A percentile compares a stretch with the other conserved stretches of the same genome.
phyloP scores from a whole-genome alignment of 2,888 invertebrate species.

The Euplexia lucipara region DNA sequence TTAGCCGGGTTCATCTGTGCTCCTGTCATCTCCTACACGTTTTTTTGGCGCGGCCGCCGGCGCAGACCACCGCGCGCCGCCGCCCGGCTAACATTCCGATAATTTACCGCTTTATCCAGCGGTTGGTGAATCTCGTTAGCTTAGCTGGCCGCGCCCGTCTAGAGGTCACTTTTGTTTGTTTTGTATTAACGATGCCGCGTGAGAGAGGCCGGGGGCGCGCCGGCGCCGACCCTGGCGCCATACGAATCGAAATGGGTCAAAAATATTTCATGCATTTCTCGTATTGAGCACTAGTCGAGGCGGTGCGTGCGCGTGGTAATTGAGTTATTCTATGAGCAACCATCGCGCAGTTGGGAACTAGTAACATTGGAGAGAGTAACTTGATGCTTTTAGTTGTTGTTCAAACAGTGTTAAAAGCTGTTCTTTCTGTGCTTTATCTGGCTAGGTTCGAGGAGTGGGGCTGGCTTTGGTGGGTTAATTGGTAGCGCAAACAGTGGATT shows the following conservation, averaged over 20 bases:
- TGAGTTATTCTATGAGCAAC: slow-evolving; percentile 81
- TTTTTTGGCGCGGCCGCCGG: slow-evolving; percentile 81
- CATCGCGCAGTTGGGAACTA: slow-evolving; percentile 49
- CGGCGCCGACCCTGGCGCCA: slow-evolving; percentile 88
- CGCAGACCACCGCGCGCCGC: slow-evolving; percentile 84
- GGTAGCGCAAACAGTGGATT: slow-evolving; percentile 82
- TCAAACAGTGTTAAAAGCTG: slow-evolving; percentile 78
- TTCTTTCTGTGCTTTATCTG: slow-evolving; percentile 75
- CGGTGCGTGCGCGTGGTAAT: slow-evolving; percentile 78
- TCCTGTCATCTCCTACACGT: slow-evolving; percentile 89
- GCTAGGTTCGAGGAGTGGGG: slow-evolving; percentile 71
- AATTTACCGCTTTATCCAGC: slow-evolving; percentile 90
- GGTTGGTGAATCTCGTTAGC: slow-evolving; percentile 90
- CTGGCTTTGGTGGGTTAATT: slow-evolving; percentile 75
- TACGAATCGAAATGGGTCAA: slow-evolving; percentile 84
- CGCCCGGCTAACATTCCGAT: slow-evolving; percentile 85
- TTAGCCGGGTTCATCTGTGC: slow-evolving; percentile 85
- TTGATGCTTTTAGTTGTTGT: slow-evolving; percentile 81
- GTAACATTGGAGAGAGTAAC: slow-evolving; percentile 77
- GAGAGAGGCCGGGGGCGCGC: slow-evolving; percentile 88
- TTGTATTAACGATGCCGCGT: slow-evolving; percentile 89
- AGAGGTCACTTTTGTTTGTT: slow-evolving; percentile 90
- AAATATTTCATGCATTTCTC: slow-evolving; percentile 89
- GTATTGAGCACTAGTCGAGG: slow-evolving; percentile 79
- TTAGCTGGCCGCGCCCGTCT: slow-evolving; percentile 82